A percentile compares a stretch with the other conserved stretches of the same genome.
These are phyloP conservation scores for Rutilus rutilus DNA, from an alignment of 2,113 vertebrate genomes.

Conservation along the genomic window DNA sequence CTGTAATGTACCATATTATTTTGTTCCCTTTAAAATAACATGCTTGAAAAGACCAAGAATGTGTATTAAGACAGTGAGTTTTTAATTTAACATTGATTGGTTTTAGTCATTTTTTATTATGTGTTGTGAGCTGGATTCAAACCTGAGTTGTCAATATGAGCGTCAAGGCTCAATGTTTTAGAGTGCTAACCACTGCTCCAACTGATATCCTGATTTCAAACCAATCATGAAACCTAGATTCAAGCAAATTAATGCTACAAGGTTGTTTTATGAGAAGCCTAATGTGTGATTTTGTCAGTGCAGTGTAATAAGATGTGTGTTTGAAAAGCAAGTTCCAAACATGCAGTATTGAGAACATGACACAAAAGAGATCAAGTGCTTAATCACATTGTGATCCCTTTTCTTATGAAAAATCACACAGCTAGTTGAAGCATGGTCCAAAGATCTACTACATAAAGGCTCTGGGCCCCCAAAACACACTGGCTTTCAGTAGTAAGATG, in stretches of 20 bases:
- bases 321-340: background rate
- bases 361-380: background rate
- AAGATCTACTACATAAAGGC: background rate
- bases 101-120: background rate
- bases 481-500: background rate
- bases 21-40: background rate
- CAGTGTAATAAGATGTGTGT: background rate
- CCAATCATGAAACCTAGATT: background rate
- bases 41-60: background rate
- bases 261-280: background rate
- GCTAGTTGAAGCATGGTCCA: background rate
- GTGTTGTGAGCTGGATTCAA: background rate
- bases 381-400: background rate
- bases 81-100: background rate
- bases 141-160: background rate
- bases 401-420: background rate
- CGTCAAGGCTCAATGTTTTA: background rate
- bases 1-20: background rate
- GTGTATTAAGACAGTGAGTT: background rate
- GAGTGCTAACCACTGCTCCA: background rate
- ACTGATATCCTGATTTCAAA: background rate
- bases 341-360: background rate
- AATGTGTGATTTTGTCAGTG: background rate
- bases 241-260: background rate
- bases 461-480: background rate